A percentile compares a stretch with the other conserved stretches of the same genome.
Evolutionary conservation across 2,888 invertebrate genomes (phyloP).

Genomic region (Syritta pipiens): DNA sequence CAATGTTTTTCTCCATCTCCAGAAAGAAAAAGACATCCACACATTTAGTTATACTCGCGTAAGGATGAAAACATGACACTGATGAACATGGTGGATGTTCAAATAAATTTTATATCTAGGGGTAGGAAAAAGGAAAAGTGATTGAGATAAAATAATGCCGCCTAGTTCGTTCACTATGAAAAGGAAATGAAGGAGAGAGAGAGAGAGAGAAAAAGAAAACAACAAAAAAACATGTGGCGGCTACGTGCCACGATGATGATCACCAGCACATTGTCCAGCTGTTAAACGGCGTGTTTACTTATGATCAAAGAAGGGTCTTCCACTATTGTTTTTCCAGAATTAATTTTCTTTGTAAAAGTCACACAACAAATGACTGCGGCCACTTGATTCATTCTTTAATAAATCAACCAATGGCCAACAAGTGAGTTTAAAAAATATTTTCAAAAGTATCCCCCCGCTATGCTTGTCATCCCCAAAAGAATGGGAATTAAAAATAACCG

Average conservation of each 20-base stretch:
- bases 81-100: constrained; percentile 37
- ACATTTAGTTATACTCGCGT: not conserved
- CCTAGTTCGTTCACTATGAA: constrained; percentile 12
- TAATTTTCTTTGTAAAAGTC: constrained; percentile 24
- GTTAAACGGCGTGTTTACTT: constrained; percentile 48
- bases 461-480: constrained; percentile 7
- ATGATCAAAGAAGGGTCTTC: constrained; percentile 43
- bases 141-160: constrained; percentile 20
- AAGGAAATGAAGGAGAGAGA: not conserved
- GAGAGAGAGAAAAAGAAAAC: too few species aligned
- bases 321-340: constrained; percentile 21
- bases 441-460: constrained; percentile 27
- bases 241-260: constrained; percentile 17
- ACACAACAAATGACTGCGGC: constrained; percentile 33
- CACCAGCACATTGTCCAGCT: constrained; percentile 46
- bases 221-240: constrained; percentile 39
- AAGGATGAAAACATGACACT: constrained; percentile 35
- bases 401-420: constrained; percentile 15
- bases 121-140: constrained; percentile 9
- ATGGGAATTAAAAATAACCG: constrained; percentile 46
- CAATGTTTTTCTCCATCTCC: not conserved
- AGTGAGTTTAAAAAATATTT: constrained; percentile 16
- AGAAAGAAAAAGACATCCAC: too few species aligned
- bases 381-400: constrained; percentile 33
- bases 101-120: not conserved